These are phyloP conservation scores for Anisognathus igniventris DNA, from an alignment of 2,797 vertebrate species.

Conservation along the genomic window DNA sequence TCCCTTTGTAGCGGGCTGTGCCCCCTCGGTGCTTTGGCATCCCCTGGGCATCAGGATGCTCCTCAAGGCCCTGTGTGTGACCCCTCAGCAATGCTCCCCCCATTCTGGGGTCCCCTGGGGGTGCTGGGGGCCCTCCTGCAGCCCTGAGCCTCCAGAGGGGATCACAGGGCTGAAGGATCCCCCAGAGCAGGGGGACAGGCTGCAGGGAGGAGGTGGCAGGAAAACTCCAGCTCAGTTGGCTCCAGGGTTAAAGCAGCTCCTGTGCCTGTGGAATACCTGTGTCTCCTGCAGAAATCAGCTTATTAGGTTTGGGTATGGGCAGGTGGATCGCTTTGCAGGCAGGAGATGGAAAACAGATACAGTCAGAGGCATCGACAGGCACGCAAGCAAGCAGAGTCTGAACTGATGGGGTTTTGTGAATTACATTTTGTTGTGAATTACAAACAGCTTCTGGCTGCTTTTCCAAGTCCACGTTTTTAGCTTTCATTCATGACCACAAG, in stretches of 20 bases:
- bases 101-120: rapidly evolving
- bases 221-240: background rate
- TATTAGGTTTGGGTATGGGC: rapidly evolving
- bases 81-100: background rate
- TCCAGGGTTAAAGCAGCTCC: background rate
- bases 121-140: background rate
- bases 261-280: rapidly evolving
- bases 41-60: background rate
- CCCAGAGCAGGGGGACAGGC: rapidly evolving
- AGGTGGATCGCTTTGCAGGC: background rate
- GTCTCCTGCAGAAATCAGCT: background rate
- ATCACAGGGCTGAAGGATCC: background rate
- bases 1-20: background rate
- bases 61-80: background rate
- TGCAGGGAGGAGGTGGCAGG: background rate
- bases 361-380: rapidly evolving
- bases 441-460: background rate
- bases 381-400: rapidly evolving
- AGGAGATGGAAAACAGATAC: background rate
- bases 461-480: background rate
- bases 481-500: background rate
- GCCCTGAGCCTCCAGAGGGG: background rate
- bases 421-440: background rate
- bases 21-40: background rate
- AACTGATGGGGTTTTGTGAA: background rate